Evolutionary conservation across 2,797 vertebrate species (phyloP), one percentile per base, ranked within the genome.

Genomic region (Pristis pectinata): DNA sequence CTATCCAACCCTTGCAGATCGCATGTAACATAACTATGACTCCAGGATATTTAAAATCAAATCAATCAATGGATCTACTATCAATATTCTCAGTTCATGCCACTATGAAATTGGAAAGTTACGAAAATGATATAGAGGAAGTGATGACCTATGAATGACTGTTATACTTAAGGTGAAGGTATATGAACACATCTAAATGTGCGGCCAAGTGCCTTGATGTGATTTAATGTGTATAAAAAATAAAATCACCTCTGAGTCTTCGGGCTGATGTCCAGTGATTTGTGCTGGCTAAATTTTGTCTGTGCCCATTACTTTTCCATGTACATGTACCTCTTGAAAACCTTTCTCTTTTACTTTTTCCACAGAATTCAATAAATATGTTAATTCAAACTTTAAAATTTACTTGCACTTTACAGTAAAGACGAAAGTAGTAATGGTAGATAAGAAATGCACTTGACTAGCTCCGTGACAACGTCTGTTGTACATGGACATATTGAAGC

Each of bases 331-430:
- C 44, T 72, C 92, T 53, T 49, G 27, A 56, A 72, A 76, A 49
- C 67, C 49, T 34, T 34, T 30, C 19, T 3, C 27, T 44, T 67
- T n/a, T 59, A 34, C 11, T 49, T 87, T 34, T 56, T n/a, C 11
- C 53, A 9, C 61, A 64, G 27, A n/a, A 67, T 91, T 67, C 87
- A 91, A 91, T 91, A 91, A 91, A 67, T 67, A 91, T 91, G 87
- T 91, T 91, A 91, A 91, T 91, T 91, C 61, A 64, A 67, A 67
- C 87, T 91, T 91, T 74, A 91, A 91, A 95, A 95, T 96, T 67
- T 67, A 41, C 96, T 96, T 96, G 95, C 94, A 95, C 95, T 96
- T 95, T 95, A 72, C 95, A 79, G 96, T 96, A 96, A 96, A 96
- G 97, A 96, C 95, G 96, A 95, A 95, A 97, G 95, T 95, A 95